These are phyloP conservation scores for Didymodactylos carnosus DNA, from an alignment of 2,888 invertebrate species.

Conservation along the genomic window DNA sequence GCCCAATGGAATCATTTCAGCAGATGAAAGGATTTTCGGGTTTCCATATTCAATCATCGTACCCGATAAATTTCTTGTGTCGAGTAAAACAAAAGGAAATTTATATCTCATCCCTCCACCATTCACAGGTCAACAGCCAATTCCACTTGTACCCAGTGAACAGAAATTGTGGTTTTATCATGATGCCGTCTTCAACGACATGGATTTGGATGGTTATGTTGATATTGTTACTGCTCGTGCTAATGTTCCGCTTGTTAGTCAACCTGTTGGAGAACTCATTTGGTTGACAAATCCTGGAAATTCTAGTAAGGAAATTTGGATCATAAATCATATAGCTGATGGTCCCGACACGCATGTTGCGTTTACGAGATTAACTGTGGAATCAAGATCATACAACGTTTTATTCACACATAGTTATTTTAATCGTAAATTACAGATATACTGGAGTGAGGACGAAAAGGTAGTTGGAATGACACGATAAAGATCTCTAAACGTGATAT, in stretches of 20 bases:
- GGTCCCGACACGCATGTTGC: constrained; percentile 19
- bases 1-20: constrained; percentile 13
- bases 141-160: not conserved
- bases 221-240: not conserved
- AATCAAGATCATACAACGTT: no score
- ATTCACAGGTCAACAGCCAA: no score
- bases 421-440: constrained; percentile 20
- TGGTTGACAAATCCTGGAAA: constrained; percentile 21
- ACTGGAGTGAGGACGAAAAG: constrained; percentile 20
- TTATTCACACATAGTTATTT: constrained; percentile 23
- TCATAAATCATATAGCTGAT: constrained; percentile 18
- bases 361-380: no score
- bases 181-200: not conserved
- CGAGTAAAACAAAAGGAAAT: constrained; percentile 17
- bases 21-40: not conserved
- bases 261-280: constrained; percentile 18
- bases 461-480: constrained; percentile 18
- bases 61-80: not conserved
- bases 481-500: constrained; percentile 16
- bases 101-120: constrained; percentile 10
- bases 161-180: not conserved
- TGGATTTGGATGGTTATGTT: not conserved
- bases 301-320: constrained; percentile 17
- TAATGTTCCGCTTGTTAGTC: constrained; percentile 12
- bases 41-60: not conserved